Conservation (phyloP, 2,888 invertebrate species). For the Geotrupes spiniger region DNA sequence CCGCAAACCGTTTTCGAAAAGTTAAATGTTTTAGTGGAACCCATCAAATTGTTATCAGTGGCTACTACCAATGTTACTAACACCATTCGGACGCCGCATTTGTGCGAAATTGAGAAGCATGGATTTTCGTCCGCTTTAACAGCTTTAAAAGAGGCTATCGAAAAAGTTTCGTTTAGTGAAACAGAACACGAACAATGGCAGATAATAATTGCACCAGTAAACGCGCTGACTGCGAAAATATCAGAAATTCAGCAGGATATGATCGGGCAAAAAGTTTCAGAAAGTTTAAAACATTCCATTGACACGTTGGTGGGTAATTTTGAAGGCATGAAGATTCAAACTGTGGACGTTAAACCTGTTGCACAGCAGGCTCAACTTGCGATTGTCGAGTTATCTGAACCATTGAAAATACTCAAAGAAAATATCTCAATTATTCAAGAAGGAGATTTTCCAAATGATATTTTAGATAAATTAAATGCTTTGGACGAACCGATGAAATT, state of each 20-base stretch:
- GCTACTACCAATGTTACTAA: neutral
- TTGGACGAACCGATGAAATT: slow-evolving; percentile 32
- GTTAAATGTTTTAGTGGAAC: slow-evolving; percentile 10
- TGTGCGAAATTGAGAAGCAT: slow-evolving; percentile 1
- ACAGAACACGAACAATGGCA: slow-evolving; percentile 7
- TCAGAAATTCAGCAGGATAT: neutral
- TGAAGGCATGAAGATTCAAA: no score
- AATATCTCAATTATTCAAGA: slow-evolving; percentile 21
- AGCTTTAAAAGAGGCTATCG: slow-evolving; percentile 25
- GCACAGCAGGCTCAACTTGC: no score
- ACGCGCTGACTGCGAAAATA: slow-evolving; percentile 2
- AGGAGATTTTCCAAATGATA: slow-evolving; percentile 9
- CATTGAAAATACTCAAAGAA: slow-evolving; percentile 18
- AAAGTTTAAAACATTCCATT: no score
- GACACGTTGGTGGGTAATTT: no score
- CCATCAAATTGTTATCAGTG: slow-evolving; percentile 8
- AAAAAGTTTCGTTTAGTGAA: slow-evolving; percentile 12
- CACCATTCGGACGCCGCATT: neutral
- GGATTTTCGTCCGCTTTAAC: slow-evolving; percentile 15
- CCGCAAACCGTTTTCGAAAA: neutral
- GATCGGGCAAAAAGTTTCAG: neutral
- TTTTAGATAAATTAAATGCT: slow-evolving; percentile 20
- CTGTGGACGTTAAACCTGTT: no score
- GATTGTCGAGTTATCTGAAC: neutral
- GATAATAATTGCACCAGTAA: neutral